Conservation (phyloP, 2,888 invertebrate genomes). For the Thumatha senex region DNA sequence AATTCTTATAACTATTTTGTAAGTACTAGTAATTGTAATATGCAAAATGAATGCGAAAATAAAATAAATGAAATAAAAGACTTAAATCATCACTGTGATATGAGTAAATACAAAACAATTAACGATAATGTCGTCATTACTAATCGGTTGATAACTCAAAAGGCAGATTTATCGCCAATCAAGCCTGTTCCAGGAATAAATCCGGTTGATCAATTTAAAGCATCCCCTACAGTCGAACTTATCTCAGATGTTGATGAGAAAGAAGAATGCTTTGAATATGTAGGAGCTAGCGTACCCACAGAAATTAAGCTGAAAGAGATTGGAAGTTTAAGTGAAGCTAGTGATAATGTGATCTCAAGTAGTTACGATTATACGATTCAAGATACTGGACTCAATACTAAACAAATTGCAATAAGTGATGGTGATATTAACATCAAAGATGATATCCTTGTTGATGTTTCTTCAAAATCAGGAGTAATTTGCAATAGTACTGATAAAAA, state of each 20-base stretch:
- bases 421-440: background rate
- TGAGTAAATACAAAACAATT: background rate
- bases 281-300: background rate
- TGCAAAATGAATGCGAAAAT: background rate
- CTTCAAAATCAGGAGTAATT: background rate
- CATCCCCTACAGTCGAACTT: background rate
- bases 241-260: background rate
- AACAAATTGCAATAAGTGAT: background rate
- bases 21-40: background rate
- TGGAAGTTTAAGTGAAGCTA: background rate
- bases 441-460: background rate
- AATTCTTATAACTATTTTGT: background rate
- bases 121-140: no score
- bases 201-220: background rate
- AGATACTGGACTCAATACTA: background rate
- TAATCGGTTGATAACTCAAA: no score
- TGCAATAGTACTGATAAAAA: background rate
- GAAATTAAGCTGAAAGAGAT: background rate
- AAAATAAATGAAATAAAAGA: background rate
- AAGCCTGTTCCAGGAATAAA: background rate
- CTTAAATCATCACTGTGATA: background rate
- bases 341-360: background rate
- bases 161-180: background rate
- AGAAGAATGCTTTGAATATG: background rate
- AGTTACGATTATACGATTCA: background rate